Evolutionary conservation across 2,888 invertebrate genomes (phyloP), one percentile per base, ranked within the genome.

Genomic region (Pyrocoelia pectoralis): DNA sequence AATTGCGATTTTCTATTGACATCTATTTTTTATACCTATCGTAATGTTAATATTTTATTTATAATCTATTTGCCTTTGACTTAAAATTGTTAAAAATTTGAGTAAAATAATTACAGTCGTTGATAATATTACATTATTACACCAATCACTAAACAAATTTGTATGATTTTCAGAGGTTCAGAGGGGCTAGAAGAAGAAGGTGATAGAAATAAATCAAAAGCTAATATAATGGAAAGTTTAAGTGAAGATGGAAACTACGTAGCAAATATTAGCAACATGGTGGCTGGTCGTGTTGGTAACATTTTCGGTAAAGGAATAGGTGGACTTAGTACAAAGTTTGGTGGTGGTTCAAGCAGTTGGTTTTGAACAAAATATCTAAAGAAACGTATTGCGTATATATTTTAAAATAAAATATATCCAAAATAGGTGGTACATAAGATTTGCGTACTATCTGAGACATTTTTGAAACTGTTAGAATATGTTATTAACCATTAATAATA

Each of bases 301-400:
- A 91, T 95, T 81, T 91, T 95, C 75, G 95, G 95, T 55, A 93
- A 94, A 79, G 93, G 95, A 71, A 90, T 95, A 75, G 95, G 95
- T 70, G 94, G 95, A 77, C 86, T 95, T 76, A 92, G 94, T 77
- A 92, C 93, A 74, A 94, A 94, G 83, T 87, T 95, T 70, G 94
- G 94, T 68, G 92, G 93, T 72, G 91, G 93, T 69, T 86, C 88
- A 61, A 92, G 92, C 68, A 92, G 92, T 81, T 93, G 93, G 93
- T 93, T 94, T 85, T 93, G 89, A 78, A 65, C 38, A 14, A 48
- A 46, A 48, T 49, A 14, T 51, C 50, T 56, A 48, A 48, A 53
- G 38, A 24, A 52, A 40, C 41, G 38, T 61, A 56, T 56, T 56
- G 56, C 56, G n/a, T 40, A 57, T 53, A 51, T 56, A 61, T 46